phyloP scores from a whole-genome alignment of 2,113 vertebrate genomes.

The Embiotoca jacksoni region DNA sequence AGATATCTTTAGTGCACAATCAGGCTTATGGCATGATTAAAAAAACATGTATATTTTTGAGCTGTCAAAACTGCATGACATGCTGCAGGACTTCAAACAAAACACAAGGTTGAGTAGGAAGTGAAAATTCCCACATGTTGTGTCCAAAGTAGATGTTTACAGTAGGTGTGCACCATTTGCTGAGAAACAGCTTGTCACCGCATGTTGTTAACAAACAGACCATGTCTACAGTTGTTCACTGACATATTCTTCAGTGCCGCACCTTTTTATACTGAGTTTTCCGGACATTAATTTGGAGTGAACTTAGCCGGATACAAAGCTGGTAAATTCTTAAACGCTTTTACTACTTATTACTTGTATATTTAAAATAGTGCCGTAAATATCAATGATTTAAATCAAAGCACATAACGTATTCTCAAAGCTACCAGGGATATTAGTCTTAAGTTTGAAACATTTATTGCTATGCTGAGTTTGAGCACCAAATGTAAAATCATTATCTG shows the following conservation, averaged over 20 bases:
- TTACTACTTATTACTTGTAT: too few relatives aligned
- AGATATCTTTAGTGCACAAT: too few relatives aligned
- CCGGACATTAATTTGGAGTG: background rate
- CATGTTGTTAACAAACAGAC: background rate
- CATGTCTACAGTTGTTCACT: background rate
- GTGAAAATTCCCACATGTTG: too few relatives aligned
- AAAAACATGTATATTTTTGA: too few relatives aligned
- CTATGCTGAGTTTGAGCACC: slow-evolving; percentile 1
- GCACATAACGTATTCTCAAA: background rate
- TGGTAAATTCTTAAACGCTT: too few relatives aligned
- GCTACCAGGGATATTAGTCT: background rate
- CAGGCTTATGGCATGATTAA: background rate
- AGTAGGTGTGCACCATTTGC: too few relatives aligned
- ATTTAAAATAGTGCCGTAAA: too few relatives aligned
- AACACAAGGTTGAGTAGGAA: too few relatives aligned
- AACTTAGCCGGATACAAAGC: background rate
- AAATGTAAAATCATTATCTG: slow-evolving; percentile 12
- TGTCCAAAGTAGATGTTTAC: too few relatives aligned
- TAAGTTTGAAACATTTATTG: background rate
- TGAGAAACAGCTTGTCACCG: too few relatives aligned
- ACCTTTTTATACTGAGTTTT: background rate
- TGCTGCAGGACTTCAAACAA: background rate
- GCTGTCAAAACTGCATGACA: too few relatives aligned
- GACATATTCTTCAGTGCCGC: too few relatives aligned
- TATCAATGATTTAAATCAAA: background rate